Evolutionary conservation across 1,140 invertebrate genomes (phyloP), one percentile per base, ranked within the genome.

Genomic region (Heliconius hermathena): DNA sequence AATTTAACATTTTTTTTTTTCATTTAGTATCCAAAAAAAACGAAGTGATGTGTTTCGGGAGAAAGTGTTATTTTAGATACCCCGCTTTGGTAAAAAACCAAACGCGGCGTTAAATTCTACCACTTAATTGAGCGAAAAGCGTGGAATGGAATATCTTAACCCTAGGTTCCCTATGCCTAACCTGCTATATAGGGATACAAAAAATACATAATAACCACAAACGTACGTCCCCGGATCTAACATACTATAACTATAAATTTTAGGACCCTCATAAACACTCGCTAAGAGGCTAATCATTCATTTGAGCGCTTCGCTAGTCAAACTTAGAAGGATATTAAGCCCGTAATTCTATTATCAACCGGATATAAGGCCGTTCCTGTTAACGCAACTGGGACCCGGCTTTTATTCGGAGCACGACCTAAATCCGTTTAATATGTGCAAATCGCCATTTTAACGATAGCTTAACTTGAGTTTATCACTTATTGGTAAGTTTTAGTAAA

Each of bases 401-500:
- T 73, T 57, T 60, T 73, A 73, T 52, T 36, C 52, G 46, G 72
- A 41, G 49, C 36, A 73, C 33, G 71, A 74, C 41, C 77, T 73
- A 60, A 74, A 79, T 74, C 54, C 57, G 33, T 57, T 79, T 79
- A 79, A 79, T 73, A 73, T 79, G 72, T 79, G 54, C 72, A 79
- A 79, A 79, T 74, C 36, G 46, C 77, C 71, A 36, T 54, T 54
- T 79, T 79, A 79, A 79, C 72, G 71, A 74, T 74, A 70, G 77
- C 57, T 74, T 74, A 70, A 79, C 71, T 79, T 74, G 66, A 79
- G 74, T 79, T 70, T 78, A 78, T 78, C 76, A 78, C 71, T 78
- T 60, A 46, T 22, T 22, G 54, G 26, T 29, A 70, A 76, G 16
- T 74, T 29, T 16, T 26, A 66, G 60, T 66, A 66, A 66, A 66